phyloP scores from a whole-genome alignment of 1,140 invertebrate genomes.

The Panulirus ornatus region DNA sequence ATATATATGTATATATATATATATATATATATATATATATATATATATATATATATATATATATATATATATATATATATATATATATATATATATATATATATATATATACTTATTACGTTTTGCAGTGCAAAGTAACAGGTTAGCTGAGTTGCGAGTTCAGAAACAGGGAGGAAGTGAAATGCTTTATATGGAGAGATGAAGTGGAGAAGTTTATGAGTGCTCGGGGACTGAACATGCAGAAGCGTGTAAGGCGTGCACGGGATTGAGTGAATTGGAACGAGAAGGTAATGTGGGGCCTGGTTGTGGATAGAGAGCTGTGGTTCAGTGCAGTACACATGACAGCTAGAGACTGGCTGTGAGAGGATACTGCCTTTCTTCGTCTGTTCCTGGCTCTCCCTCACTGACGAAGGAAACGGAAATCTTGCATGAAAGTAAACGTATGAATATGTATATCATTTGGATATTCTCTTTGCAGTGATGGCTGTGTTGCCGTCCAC shows the following conservation, averaged over 20 bases:
- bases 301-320: background rate
- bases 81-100: conserved; percentile 11
- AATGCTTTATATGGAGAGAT: no score
- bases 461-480: background rate
- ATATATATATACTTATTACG: no score
- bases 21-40: conserved; percentile 14
- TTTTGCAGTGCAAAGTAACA: no score
- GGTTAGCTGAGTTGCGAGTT: no score
- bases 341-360: background rate
- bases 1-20: conserved; percentile 11
- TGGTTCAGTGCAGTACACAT: background rate
- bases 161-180: no score
- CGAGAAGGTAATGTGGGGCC: no score
- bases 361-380: background rate
- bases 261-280: no score
- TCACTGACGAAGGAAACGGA: no score
- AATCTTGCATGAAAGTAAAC: no score
- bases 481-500: conserved; percentile 28
- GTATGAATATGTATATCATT: background rate
- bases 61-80: conserved; percentile 14
- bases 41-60: conserved; percentile 14
- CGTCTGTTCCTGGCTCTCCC: background rate
- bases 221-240: no score
- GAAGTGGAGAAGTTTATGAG: no score
- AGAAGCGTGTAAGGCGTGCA: no score